Base-by-base conservation (phyloP, 2,113 vertebrate species). In the Oreocharis arfaki region DNA sequence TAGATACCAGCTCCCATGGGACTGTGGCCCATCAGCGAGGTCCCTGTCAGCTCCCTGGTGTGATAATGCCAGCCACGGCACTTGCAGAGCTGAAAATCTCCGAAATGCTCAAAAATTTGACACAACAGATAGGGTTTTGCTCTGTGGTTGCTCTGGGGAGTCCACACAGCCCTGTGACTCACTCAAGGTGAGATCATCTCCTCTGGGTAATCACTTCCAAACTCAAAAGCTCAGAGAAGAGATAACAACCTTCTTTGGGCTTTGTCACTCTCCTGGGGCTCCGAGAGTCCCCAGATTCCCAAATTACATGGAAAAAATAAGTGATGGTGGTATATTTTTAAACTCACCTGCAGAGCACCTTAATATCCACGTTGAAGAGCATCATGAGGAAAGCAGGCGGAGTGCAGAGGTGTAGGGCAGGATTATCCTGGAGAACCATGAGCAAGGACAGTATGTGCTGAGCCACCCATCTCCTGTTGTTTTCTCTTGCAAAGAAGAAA, bases 401-500 rank as follows among this genome's bases (percentile, higher is more conserved):
- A 33, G 19, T 8, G 28, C 16, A 3, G 41, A 52, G 61, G 6
- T 33, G 19, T 17, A 32, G 49, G 13, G 6, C 9, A 71, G 9
- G n/a, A 6, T 37, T 1, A 4, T 24, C 22, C 42, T 39, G 63
- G 60, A 39, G 61, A 13, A 0, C 16, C 61, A 27, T 0, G 2
- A 63, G 16, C 20, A 16, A 50, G 69, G 41, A 22, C 16, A 39
- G 39, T 0, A 0, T 1, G 1, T 60, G 33, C n/a, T 0, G 3
- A 68, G 60, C 75, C 33, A 39, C 13, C n/a, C 47, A 10, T 7
- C 50, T 57, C 39, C 44, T 1, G 1, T 15, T 0, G 2, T 19
- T 65, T 59, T 60, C 28, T 55, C 56, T 50, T 67, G 46, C 41
- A 49, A 39, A 33, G n/a, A n/a, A n/a, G n/a, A n/a, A n/a, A n/a